A percentile compares a stretch with the other conserved stretches of the same genome.
These are phyloP conservation scores for Mormyrus iriodes DNA, from an alignment of 2,113 vertebrate genomes.

Conservation along the genomic window DNA sequence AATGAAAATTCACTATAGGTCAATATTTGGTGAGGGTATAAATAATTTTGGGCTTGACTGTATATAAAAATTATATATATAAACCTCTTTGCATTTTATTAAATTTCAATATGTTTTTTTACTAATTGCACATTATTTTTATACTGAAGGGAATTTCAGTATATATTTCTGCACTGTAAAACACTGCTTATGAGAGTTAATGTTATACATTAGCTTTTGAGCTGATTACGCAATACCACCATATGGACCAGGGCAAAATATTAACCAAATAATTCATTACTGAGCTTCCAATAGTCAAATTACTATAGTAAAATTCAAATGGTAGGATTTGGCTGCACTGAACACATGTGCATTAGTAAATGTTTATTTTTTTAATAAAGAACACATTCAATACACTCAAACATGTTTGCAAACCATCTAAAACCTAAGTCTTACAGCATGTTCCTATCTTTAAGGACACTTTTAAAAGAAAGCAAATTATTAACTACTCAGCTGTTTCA, in stretches of 20 bases:
- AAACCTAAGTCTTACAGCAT: background rate
- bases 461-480: background rate
- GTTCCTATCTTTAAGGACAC: background rate
- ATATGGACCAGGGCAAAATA: too few relatives aligned
- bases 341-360: background rate
- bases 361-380: too few relatives aligned
- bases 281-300: background rate
- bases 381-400: background rate
- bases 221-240: too few relatives aligned
- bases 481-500: background rate
- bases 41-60: too few relatives aligned
- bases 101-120: background rate
- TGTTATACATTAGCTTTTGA: background rate
- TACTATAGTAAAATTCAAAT: too few relatives aligned
- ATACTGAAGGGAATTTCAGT: background rate
- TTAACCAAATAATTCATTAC: background rate
- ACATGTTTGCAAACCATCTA: background rate
- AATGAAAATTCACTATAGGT: too few relatives aligned
- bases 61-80: too few relatives aligned
- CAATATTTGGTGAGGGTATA: too few relatives aligned
- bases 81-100: background rate
- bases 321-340: too few relatives aligned
- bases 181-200: background rate
- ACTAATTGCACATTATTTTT: background rate
- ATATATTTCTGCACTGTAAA: background rate